phyloP scores from a whole-genome alignment of 2,797 vertebrate species.

The Malacoctenus gilli region DNA sequence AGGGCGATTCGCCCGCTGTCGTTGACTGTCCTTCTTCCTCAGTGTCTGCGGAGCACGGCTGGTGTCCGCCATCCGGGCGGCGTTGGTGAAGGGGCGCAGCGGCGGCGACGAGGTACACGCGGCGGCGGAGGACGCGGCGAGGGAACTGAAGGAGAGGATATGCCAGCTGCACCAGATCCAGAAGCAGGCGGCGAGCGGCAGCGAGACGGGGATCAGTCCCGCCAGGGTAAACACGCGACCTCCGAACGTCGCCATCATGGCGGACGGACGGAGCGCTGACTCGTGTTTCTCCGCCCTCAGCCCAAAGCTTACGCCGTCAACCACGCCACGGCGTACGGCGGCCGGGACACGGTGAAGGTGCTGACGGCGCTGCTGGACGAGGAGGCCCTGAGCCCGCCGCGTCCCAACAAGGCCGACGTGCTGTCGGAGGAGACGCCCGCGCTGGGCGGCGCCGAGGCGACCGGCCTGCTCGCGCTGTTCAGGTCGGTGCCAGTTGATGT shows the following conservation, averaged over 20 bases:
- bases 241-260: too few species aligned
- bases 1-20: too few species aligned
- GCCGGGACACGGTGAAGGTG: constrained; percentile 89
- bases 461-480: constrained; percentile 84
- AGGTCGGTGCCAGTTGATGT: too few species aligned
- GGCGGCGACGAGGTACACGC: constrained; percentile 79
- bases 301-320: constrained; percentile 90
- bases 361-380: constrained; percentile 89
- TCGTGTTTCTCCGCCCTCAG: constrained; percentile 66
- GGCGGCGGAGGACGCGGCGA: constrained; percentile 82
- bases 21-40: constrained; percentile 52
- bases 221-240: too few species aligned
- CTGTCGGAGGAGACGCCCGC: constrained; percentile 81
- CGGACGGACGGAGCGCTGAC: constrained; percentile 14
- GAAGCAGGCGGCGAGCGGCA: constrained; percentile 52
- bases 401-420: constrained; percentile 87
- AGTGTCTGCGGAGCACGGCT: constrained; percentile 86
- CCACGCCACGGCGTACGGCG: constrained; percentile 88
- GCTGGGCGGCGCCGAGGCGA: constrained; percentile 64
- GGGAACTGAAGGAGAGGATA: constrained; percentile 87
- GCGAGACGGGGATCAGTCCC: constrained; percentile 86
- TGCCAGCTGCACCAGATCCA: constrained; percentile 82
- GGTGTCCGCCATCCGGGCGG: constrained; percentile 85
- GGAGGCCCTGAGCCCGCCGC: constrained; percentile 82
- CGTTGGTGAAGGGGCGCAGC: constrained; percentile 88